A percentile compares a stretch with the other conserved stretches of the same genome.
Conservation (phyloP, 2,113 vertebrate species). For the Gulo gulo region DNA sequence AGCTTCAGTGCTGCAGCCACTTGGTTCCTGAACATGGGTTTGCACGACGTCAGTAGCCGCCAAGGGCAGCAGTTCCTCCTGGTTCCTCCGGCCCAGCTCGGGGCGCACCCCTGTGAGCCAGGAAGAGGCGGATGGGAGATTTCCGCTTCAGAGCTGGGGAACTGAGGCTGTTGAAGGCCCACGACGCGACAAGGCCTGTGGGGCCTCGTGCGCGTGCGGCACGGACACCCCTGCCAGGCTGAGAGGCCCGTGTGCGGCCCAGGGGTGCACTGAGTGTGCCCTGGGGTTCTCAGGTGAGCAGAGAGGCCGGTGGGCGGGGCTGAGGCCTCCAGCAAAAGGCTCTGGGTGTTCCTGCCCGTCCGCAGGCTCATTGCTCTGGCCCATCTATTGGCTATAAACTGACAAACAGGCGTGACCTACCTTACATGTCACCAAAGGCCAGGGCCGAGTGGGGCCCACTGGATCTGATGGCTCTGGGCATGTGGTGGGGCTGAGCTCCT, state of each 20-base stretch:
- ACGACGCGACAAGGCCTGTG: not conserved
- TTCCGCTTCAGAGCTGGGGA: not conserved
- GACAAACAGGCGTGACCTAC: not conserved
- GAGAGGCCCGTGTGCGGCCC: not conserved
- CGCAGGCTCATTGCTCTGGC: not conserved
- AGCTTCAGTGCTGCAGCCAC: not conserved
- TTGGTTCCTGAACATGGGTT: not conserved
- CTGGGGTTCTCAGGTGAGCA: not conserved
- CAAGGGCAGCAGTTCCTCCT: not conserved
- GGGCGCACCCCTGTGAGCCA: not conserved
- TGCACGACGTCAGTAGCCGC: not conserved
- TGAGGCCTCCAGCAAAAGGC: not conserved
- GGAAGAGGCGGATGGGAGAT: accelerated
- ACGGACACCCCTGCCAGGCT: accelerated
- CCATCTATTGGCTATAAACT: not conserved
- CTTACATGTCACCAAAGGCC: not conserved
- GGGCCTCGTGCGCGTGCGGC: not conserved
- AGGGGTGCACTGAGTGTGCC: not conserved
- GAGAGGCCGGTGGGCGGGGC: not conserved
- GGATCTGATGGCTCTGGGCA: not conserved
- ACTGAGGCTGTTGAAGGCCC: too few species aligned
- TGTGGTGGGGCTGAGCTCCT: not conserved
- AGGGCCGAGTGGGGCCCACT: not conserved
- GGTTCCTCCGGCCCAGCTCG: not conserved
- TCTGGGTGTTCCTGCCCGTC: accelerated